phyloP scores from a whole-genome alignment of 2,888 invertebrate species.

The Scaptomyza caliginosa region DNA sequence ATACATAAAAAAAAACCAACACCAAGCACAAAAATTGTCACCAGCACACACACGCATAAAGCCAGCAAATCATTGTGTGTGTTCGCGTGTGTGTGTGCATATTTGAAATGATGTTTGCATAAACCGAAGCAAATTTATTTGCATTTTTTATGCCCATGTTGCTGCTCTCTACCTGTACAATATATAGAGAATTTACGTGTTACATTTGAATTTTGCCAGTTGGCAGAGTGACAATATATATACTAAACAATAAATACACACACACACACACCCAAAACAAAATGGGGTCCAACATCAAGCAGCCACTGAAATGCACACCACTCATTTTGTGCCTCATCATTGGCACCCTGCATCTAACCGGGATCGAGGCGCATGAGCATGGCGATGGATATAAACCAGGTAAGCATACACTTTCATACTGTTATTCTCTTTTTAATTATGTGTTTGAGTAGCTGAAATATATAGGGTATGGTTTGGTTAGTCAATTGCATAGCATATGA shows the following conservation, averaged over 20 bases:
- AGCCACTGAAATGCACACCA: slow-evolving; percentile 41
- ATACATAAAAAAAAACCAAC: slow-evolving; percentile 7
- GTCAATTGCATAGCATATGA: no score
- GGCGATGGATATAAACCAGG: slow-evolving; percentile 84
- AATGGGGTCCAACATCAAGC: slow-evolving; percentile 50
- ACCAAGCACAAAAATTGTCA: slow-evolving; percentile 33
- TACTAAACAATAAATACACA: not conserved
- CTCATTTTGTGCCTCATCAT: slow-evolving; percentile 69
- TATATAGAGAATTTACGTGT: slow-evolving; percentile 24
- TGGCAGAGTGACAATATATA: slow-evolving; percentile 15
- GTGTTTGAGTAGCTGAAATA: no score
- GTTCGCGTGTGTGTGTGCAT: slow-evolving; percentile 29
- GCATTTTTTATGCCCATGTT: slow-evolving; percentile 54
- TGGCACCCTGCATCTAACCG: slow-evolving; percentile 49
- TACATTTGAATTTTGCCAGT: slow-evolving; percentile 29
- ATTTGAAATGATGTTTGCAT: slow-evolving; percentile 61
- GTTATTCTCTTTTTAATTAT: no score
- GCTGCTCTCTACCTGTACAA: slow-evolving; percentile 32
- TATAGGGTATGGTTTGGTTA: no score
- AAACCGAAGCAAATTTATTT: slow-evolving; percentile 60
- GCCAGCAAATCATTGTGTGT: slow-evolving; percentile 52
- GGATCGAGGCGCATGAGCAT: slow-evolving; percentile 82
- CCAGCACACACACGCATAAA: slow-evolving; percentile 25
- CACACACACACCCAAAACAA: not conserved
- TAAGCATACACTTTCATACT: slow-evolving; percentile 64